phyloP scores from a whole-genome alignment of 30 jellyfish, hydroid and myxozoan species.

The Pelagia noctiluca region DNA sequence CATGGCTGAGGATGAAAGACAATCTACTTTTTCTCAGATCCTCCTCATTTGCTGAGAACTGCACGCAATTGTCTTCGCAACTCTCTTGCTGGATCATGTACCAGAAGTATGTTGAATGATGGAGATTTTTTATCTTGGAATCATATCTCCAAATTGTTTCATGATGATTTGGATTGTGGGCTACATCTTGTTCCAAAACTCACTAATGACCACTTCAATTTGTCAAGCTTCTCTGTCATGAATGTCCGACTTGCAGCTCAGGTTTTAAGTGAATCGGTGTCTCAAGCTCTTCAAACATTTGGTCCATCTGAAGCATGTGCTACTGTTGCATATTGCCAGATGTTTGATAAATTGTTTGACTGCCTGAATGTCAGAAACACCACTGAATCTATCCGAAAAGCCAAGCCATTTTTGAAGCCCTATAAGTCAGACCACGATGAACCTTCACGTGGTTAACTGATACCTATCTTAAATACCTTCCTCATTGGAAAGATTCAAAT shows the following conservation, averaged over 20 bases:
- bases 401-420: slow-evolving; percentile 55
- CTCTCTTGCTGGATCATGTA: slow-evolving; percentile 54
- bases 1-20: slow-evolving; percentile 1
- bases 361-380: slow-evolving; percentile 56
- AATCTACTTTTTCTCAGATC: slow-evolving; percentile 32
- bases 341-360: slow-evolving; percentile 63
- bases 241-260: slow-evolving; percentile 72
- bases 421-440: slow-evolving; percentile 26
- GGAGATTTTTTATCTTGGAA: slow-evolving; percentile 45
- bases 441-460: slow-evolving; percentile 50
- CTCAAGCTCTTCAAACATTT: slow-evolving; percentile 28
- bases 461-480: slow-evolving; percentile 25
- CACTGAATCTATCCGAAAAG: slow-evolving; percentile 9
- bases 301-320: slow-evolving; percentile 62
- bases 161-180: slow-evolving; percentile 64
- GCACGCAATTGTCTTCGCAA: slow-evolving; percentile 66
- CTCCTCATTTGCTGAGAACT: slow-evolving; percentile 64
- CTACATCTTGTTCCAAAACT: slow-evolving; percentile 48
- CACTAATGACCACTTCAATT: slow-evolving; percentile 48
- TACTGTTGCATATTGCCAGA: slow-evolving; percentile 44
- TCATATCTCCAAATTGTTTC: slow-evolving; percentile 48
- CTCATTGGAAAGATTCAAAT: slow-evolving; percentile 29
- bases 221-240: slow-evolving; percentile 50
- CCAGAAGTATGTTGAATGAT: slow-evolving; percentile 65
- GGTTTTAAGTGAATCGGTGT: slow-evolving; percentile 65